Conservation (phyloP, 2,797 vertebrate species). For the Myoxocephalus aenaeus region DNA sequence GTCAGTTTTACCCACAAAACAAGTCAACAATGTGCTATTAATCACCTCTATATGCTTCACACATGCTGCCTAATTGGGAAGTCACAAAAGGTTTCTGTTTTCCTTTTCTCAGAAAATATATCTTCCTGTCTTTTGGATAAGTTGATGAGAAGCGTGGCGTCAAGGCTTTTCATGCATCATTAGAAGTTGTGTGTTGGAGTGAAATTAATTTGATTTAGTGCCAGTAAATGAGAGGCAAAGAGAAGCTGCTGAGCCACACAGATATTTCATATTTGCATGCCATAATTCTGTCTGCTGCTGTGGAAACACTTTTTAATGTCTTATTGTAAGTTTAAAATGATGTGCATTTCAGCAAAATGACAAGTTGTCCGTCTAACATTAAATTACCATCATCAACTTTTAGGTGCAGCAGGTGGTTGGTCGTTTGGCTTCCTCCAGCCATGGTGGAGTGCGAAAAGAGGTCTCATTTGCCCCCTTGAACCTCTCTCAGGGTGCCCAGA, state of each 20-base stretch:
- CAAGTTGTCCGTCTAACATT: not conserved
- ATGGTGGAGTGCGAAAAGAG: conserved; percentile 86
- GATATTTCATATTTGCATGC: conserved; percentile 1
- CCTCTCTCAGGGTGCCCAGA: conserved; percentile 88
- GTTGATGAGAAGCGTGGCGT: not conserved
- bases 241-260: too few relatives aligned
- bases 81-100: not conserved
- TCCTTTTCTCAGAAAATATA: too few relatives aligned
- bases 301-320: not conserved
- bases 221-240: too few relatives aligned
- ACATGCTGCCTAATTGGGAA: not conserved
- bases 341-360: not conserved
- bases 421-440: conserved; percentile 86
- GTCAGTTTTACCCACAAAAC: not conserved
- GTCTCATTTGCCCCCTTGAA: conserved; percentile 90
- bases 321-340: not conserved
- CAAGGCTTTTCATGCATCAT: not conserved
- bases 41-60: not conserved
- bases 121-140: not conserved
- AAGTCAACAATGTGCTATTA: not conserved
- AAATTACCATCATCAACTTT: conserved; percentile 17
- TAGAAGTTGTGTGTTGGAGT: not conserved
- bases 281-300: conserved; percentile 4
- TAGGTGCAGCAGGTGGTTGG: conserved; percentile 97
- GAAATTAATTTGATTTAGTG: not conserved